Evolutionary conservation across 2,797 vertebrate species (phyloP).

Genomic region (Jordanella pulchra): DNA sequence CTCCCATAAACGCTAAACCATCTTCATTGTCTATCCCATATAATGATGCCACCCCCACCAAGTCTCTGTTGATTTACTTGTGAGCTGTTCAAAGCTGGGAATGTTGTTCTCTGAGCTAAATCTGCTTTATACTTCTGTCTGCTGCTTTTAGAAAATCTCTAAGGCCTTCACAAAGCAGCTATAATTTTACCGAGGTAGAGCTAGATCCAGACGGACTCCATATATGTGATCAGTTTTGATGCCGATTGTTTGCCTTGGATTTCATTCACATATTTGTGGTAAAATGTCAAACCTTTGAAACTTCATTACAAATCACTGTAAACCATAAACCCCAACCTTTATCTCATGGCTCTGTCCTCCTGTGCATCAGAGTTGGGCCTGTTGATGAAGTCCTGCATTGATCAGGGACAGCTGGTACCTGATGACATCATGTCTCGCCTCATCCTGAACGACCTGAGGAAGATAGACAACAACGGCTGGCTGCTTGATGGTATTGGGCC

Average conservation of each 20-base stretch:
- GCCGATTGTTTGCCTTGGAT: background rate
- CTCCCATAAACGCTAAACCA: background rate
- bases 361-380: conserved; percentile 87
- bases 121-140: background rate
- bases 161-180: background rate
- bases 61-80: background rate
- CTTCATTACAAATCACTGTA: background rate
- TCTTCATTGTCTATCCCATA: background rate
- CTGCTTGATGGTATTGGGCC: conserved; percentile 88
- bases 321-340: background rate
- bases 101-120: background rate
- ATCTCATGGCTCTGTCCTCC: background rate
- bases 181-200: background rate
- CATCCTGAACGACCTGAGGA: conserved; percentile 86
- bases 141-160: background rate
- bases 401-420: conserved; percentile 92
- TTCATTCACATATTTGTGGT: background rate
- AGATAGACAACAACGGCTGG: conserved; percentile 81
- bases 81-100: background rate
- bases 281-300: background rate
- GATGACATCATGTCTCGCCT: conserved; percentile 92
- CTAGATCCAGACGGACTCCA: background rate
- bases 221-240: background rate
- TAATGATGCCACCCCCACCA: background rate
- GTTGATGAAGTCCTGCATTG: conserved; percentile 92